Percentiles rank a stretch among this genome's conserved stretches.
These are phyloP conservation scores for Simalia tracyae DNA, from an alignment of 2,797 vertebrate genomes.

Conservation along the genomic window DNA sequence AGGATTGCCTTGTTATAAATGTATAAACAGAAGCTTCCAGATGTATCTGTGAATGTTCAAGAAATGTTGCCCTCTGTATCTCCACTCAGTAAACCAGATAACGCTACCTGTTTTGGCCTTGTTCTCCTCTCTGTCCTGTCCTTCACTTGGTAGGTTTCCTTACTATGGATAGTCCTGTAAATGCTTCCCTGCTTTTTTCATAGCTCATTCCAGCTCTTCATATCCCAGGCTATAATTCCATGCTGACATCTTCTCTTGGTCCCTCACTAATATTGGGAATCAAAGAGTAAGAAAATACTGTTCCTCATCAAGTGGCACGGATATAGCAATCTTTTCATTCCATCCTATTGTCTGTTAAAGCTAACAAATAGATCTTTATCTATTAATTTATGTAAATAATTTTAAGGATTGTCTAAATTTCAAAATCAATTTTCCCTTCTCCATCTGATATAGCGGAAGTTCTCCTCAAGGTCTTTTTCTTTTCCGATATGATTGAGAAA, in stretches of 20 bases:
- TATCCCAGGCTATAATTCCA: not conserved
- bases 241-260: not conserved
- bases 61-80: too few species aligned
- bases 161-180: not conserved
- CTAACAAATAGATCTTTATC: not conserved
- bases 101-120: not conserved
- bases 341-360: not conserved
- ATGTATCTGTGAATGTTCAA: not conserved
- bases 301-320: not conserved
- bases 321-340: not conserved
- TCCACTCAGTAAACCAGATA: not conserved
- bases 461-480: not conserved
- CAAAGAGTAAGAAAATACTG: not conserved
- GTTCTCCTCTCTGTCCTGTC: not conserved
- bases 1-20: not conserved
- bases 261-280: not conserved
- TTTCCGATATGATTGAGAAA: not conserved
- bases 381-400: not conserved
- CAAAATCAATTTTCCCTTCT: not conserved
- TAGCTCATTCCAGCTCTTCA: not conserved
- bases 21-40: not conserved
- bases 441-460: not conserved
- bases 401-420: not conserved
- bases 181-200: not conserved
- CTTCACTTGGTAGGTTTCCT: not conserved